Conservation (phyloP, 2,888 invertebrate species). For the Panzeria rudis region DNA sequence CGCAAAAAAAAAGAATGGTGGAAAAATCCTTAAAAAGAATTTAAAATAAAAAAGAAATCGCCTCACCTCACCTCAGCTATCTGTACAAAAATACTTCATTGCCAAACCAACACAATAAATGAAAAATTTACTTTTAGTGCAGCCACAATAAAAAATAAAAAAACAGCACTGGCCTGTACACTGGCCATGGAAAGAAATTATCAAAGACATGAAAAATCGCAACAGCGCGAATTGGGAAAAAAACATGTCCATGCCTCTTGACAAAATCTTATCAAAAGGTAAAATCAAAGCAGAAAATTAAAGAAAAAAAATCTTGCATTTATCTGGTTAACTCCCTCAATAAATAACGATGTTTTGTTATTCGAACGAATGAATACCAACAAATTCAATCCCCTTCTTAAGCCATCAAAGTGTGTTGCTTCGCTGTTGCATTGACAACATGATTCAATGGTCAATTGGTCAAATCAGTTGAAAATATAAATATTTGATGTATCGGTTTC, state of each 20-base stretch:
- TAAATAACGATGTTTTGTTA: conserved; percentile 73
- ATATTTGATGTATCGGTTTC: no score
- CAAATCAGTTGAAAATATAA: no score
- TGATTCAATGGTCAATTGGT: not conserved
- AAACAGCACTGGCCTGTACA: conserved; percentile 76
- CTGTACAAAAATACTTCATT: conserved; percentile 78
- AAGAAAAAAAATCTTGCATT: not conserved
- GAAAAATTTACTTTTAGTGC: conserved; percentile 77
- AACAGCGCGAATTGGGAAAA: conserved; percentile 76
- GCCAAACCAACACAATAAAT: conserved; percentile 79
- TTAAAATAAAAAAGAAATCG: not conserved
- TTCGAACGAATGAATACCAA: conserved; percentile 71
- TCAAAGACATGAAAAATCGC: conserved; percentile 77
- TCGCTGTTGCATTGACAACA: not conserved
- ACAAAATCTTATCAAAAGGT: conserved; percentile 73
- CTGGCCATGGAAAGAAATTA: conserved; percentile 77
- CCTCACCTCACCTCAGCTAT: no score
- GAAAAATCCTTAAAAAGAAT: conserved; percentile 25
- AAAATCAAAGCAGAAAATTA: conserved; percentile 11
- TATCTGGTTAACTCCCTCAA: conserved; percentile 73
- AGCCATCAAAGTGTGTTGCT: not conserved
- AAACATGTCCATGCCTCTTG: conserved; percentile 74
- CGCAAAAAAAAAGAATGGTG: not conserved
- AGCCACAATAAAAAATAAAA: conserved; percentile 77
- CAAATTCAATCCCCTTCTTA: not conserved